Evolutionary conservation across 2,888 invertebrate species (phyloP).

Genomic region (Sacculina carcini): DNA sequence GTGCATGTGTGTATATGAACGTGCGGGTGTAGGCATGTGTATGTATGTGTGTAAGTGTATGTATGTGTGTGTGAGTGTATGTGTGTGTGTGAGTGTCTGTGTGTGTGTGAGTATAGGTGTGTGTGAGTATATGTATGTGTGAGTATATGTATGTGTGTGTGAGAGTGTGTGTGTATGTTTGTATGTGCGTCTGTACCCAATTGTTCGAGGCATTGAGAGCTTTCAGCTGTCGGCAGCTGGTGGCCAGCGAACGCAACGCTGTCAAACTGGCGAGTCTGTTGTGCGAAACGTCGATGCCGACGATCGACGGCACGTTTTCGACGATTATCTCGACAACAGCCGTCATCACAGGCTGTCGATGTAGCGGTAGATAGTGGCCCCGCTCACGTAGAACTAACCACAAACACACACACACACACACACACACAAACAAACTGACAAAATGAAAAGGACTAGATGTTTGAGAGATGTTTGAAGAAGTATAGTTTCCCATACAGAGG

Average conservation of each 20-base stretch:
- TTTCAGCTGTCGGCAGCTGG: constrained; percentile 41
- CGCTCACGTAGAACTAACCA: constrained; percentile 29
- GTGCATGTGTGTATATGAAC: too few species aligned
- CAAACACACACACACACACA: constrained; percentile 9
- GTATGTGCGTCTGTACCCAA: constrained; percentile 29
- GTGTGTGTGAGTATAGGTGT: too few species aligned
- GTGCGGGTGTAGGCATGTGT: too few species aligned
- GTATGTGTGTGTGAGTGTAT: too few species aligned
- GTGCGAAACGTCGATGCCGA: constrained; percentile 50
- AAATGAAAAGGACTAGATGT: not conserved
- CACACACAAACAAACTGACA: not conserved
- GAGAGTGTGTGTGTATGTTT: not conserved
- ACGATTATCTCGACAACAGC: constrained; percentile 50
- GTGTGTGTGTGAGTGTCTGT: too few species aligned
- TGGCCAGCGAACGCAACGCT: constrained; percentile 33
- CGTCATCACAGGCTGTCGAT: constrained; percentile 39
- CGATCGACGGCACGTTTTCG: constrained; percentile 55
- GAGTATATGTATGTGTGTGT: not conserved
- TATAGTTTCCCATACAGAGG: too few species aligned
- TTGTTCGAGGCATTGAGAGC: constrained; percentile 56
- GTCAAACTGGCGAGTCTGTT: constrained; percentile 44
- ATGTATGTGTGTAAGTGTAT: too few species aligned
- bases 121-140: not conserved
- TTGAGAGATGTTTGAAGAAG: too few species aligned
- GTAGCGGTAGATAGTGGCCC: constrained; percentile 45